A percentile compares a stretch with the other conserved stretches of the same genome.
Conservation (phyloP, 1,140 invertebrate genomes). For the Tetramorium alpestre region DNA sequence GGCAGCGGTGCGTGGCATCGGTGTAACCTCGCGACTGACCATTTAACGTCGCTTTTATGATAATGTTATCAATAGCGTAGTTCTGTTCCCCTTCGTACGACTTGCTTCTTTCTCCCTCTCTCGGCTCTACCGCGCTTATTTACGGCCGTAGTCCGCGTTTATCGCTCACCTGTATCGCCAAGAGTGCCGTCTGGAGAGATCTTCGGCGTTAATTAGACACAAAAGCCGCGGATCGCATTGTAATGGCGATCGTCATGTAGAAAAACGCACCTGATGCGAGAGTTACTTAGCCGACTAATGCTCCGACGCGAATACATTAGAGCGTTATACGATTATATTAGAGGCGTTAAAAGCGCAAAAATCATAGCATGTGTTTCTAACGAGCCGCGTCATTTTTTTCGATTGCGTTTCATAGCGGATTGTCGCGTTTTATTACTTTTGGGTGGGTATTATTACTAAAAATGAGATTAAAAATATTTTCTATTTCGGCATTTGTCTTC, state of each 20-base stretch:
- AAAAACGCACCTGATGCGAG: slow-evolving; percentile 6
- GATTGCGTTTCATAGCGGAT: not conserved
- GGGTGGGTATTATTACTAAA: not conserved
- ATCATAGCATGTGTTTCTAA: not conserved
- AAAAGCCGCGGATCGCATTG: not conserved
- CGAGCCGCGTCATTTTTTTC: not conserved
- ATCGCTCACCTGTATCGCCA: slow-evolving; percentile 65
- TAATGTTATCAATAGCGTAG: slow-evolving; percentile 84
- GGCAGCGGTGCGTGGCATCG: slow-evolving; percentile 72
- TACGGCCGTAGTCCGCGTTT: slow-evolving; percentile 43
- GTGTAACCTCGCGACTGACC: slow-evolving; percentile 77
- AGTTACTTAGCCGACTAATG: not conserved
- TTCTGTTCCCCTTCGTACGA: slow-evolving; percentile 14
- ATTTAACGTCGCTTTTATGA: slow-evolving; percentile 84
- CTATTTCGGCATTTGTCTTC: not conserved
- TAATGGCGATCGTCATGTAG: slow-evolving; percentile 10
- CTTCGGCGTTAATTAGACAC: slow-evolving; percentile 50
- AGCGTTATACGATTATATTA: not conserved
- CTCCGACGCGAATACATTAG: not conserved
- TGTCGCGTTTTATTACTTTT: not conserved
- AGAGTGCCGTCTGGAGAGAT: slow-evolving; percentile 12
- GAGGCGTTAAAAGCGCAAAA: not conserved
- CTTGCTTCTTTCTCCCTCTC: not conserved
- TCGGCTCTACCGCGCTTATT: slow-evolving; percentile 50
- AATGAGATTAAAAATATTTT: not conserved